These are phyloP conservation scores for Eriosoma lanigerum DNA, from an alignment of 1,140 invertebrate species.

Conservation along the genomic window DNA sequence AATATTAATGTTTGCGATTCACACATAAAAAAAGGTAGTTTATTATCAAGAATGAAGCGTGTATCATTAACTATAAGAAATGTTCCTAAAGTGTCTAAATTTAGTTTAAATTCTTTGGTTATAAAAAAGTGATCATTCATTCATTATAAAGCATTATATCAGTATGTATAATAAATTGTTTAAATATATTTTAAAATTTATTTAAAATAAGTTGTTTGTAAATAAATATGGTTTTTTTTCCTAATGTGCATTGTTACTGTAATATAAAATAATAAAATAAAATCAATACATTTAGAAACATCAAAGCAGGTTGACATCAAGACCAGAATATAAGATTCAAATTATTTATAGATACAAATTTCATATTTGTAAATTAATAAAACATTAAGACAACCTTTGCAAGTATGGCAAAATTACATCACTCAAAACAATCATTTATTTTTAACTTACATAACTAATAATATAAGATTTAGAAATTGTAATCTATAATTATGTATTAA, in stretches of 20 bases:
- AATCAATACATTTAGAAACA: slow-evolving; percentile 43
- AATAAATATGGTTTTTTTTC: slow-evolving; percentile 10
- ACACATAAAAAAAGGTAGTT: slow-evolving; percentile 62
- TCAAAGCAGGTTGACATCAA: slow-evolving; percentile 29
- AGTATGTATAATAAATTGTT: slow-evolving; percentile 33
- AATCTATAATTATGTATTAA: slow-evolving; percentile 35
- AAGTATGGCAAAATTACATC: slow-evolving; percentile 33
- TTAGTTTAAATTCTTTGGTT: slow-evolving; percentile 58
- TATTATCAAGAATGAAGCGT: slow-evolving; percentile 69
- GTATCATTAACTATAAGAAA: slow-evolving; percentile 91
- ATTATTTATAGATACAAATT: slow-evolving; percentile 33
- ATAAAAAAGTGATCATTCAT: slow-evolving; percentile 34
- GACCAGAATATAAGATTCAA: slow-evolving; percentile 18
- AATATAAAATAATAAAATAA: slow-evolving; percentile 7
- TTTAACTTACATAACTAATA: slow-evolving; percentile 38
- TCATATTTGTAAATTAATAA: slow-evolving; percentile 28
- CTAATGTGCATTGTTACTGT: slow-evolving; percentile 28
- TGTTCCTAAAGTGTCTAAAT: slow-evolving; percentile 86
- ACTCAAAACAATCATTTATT: slow-evolving; percentile 36
- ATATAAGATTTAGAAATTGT: slow-evolving; percentile 18
- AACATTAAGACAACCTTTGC: slow-evolving; percentile 15
- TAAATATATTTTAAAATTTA: slow-evolving; percentile 38
- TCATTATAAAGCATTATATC: background rate
- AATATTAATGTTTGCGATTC: slow-evolving; percentile 69
- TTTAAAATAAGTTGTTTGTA: slow-evolving; percentile 28